Base-by-base conservation (phyloP, 2,797 vertebrate genomes). In the Pteropus rufus region DNA sequence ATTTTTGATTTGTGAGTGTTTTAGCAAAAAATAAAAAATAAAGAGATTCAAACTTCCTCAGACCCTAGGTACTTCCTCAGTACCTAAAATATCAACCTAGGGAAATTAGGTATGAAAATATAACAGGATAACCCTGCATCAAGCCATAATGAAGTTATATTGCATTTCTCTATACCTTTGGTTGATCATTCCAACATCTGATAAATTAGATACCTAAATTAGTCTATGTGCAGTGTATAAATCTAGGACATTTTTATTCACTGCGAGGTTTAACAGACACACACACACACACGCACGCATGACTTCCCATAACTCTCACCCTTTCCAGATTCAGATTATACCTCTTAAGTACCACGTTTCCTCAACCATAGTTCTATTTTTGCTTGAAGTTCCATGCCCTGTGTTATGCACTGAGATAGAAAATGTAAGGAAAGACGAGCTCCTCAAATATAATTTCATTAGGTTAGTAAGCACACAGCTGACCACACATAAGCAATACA, bases 111-210 rank as follows among this genome's bases (percentile, higher is more conserved):
- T 60, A 83, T 34, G 49, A 60, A 77, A 89, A 8, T 39, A 26
- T 10, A 65, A 44, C 10, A 88, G 72, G 85, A 34, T 72, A 94
- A 94, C 31, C 84, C 87, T 95, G 65, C 14, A 44, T 29, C 10
- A 18, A 94, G 36, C 3, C 36, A 26, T 41, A 96, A 89, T 0
- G 31, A 97, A 97, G 54, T 29, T 39, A 44, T 89, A 29, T 21
- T 69, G 62, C 16, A 67, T 79, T 93, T 97, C 29, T 93, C 46
- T 2, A 44, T 87, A 77, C 82, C 91, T 83, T 52, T 23, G 5
- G 44, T 46, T 97, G 94, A 94, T 26, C 62, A 34, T 62, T 49
- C 3, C 46, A 97, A 95, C 90, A 94, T 81, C n/a, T 39, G 69
- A 85, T 88, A 77, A 88, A 90, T 94, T 69, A 73, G 75, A 70